These are phyloP conservation scores for Enteromius afrohamiltoni DNA, from an alignment of 2,797 vertebrate genomes.

Conservation along the genomic window DNA sequence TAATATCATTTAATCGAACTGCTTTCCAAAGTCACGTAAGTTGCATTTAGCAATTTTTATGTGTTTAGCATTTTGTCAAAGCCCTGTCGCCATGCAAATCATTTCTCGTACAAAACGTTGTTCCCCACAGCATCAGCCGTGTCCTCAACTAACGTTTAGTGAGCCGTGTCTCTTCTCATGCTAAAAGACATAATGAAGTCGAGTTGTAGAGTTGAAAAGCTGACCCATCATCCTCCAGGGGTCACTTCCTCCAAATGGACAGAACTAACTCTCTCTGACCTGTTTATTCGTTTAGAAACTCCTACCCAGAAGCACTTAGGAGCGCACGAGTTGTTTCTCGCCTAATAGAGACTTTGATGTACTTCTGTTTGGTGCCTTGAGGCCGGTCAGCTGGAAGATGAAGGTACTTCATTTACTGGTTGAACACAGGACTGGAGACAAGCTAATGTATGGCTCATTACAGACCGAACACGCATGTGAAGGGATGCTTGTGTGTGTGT, in stretches of 20 bases:
- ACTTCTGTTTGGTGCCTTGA: slow-evolving; percentile 67
- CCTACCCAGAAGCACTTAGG: slow-evolving; percentile 28
- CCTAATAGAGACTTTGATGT: slow-evolving; percentile 76
- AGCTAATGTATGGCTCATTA: slow-evolving; percentile 6
- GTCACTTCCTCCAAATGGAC: slow-evolving; percentile 62
- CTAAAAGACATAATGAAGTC: slow-evolving; percentile 34
- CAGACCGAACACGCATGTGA: background rate
- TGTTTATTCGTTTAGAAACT: slow-evolving; percentile 63
- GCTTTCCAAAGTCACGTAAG: slow-evolving; percentile 6
- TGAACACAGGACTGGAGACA: background rate
- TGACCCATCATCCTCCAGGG: slow-evolving; percentile 42
- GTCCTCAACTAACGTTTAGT: slow-evolving; percentile 1
- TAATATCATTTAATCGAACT: background rate
- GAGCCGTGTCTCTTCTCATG: background rate
- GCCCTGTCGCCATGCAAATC: background rate
- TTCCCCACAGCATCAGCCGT: background rate
- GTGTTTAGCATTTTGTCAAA: background rate
- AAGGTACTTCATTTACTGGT: slow-evolving; percentile 71
- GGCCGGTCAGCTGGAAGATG: slow-evolving; percentile 59
- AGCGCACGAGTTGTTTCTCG: slow-evolving; percentile 22
- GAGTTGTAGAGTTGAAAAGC: slow-evolving; percentile 18
- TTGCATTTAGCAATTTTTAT: background rate
- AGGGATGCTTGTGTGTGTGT: background rate
- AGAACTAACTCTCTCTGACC: slow-evolving; percentile 67
- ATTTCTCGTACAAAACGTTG: background rate